Evolutionary conservation across 2,888 invertebrate species (phyloP), one percentile per base, ranked within the genome.

Genomic region (Macaria notata): DNA sequence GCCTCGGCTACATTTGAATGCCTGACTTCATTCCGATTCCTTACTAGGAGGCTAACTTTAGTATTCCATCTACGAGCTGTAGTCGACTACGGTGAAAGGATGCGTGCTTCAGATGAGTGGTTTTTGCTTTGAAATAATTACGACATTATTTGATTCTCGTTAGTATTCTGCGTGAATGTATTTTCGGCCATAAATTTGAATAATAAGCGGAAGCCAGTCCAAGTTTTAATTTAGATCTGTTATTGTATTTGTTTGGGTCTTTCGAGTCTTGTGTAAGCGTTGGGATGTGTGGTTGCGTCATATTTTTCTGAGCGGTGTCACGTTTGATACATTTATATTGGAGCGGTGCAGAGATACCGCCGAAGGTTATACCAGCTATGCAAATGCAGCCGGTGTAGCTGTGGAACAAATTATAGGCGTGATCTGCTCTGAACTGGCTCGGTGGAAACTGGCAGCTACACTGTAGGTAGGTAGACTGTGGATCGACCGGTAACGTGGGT

Each of bases 281-380:
- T 64, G 69, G 68, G 67, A 70, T 60, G 61, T 65, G 49, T 49
- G 49, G 31, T 73, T 69, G 63, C 70, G 64, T 72, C 59, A 75
- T 71, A 8, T 63, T 63, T 64, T 60, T 45, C 55, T 49, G 54
- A 68, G 64, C 59, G 57, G 58, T 56, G 62, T 66, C 65, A 66
- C 64, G 68, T 68, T 19, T 19, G 63, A 70, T 54, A 68, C 63
- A 66, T 66, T 65, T 66, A 70, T 67, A 67, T 57, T 56, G 30
- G 46, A 49, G 46, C 41, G 70, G 44, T 44, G 4, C 65, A 64
- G 61, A 49, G 55, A 65, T 68, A 64, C 68, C 64, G 68, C 64
- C 66, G 73, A 77, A 78, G 79, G 78, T 76, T 72, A 65, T 66
- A 59, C 62, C 59, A 59, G 67, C 68, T 75, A 79, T 79, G 76